Percentiles rank a stretch among this genome's conserved stretches.
Evolutionary conservation across 1,140 invertebrate genomes (phyloP).

Genomic region (Paraescarpia echinospica): DNA sequence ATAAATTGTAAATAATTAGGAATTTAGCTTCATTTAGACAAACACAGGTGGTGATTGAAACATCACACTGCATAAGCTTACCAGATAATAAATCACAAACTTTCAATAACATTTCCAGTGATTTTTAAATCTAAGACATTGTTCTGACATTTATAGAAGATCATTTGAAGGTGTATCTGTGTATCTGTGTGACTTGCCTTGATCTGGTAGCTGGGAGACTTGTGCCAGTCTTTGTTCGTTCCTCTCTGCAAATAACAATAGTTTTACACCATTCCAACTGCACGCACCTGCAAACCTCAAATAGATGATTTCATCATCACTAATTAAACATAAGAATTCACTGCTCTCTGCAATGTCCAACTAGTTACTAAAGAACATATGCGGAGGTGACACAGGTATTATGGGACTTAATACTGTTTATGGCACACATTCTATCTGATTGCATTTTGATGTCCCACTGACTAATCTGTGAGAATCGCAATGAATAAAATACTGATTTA

Average conservation of each 20-base stretch:
- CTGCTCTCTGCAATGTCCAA: not conserved
- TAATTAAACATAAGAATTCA: not conserved
- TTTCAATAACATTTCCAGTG: not conserved
- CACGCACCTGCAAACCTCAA: constrained; percentile 24
- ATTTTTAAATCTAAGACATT: not conserved
- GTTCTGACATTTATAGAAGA: too few species aligned
- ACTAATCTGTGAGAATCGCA: too few species aligned
- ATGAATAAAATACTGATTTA: too few species aligned
- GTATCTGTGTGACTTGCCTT: constrained; percentile 35
- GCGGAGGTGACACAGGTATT: too few species aligned
- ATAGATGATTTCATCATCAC: constrained; percentile 28
- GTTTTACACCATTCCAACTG: not conserved
- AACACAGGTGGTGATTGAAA: not conserved
- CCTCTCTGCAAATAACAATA: constrained; percentile 40
- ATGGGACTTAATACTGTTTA: too few species aligned
- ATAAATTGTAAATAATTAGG: too few species aligned
- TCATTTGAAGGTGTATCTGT: not conserved
- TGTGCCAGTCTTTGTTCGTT: constrained; percentile 47
- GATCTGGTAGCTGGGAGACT: constrained; percentile 65
- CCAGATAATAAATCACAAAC: not conserved
- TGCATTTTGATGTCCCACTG: too few species aligned
- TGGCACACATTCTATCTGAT: too few species aligned
- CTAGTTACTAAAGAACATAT: not conserved
- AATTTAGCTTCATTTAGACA: not conserved
- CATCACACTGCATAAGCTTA: not conserved